These are phyloP conservation scores for Laticauda colubrina DNA, from an alignment of 2,113 vertebrate species.

Conservation along the genomic window DNA sequence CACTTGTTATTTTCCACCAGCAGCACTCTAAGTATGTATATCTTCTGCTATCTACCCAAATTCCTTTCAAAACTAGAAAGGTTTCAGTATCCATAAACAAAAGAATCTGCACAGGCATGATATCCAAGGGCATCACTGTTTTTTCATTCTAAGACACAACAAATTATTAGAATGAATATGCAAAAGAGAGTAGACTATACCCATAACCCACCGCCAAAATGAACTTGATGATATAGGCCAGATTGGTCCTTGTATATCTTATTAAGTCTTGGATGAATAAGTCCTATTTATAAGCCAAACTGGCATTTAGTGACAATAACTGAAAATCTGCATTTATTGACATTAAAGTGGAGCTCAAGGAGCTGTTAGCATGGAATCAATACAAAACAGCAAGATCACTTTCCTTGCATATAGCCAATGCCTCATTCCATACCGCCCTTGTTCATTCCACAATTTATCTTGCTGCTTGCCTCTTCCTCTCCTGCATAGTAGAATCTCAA, in stretches of 20 bases:
- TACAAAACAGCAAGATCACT: not conserved
- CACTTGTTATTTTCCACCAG: not conserved
- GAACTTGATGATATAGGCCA: not conserved
- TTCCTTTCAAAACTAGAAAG: not conserved
- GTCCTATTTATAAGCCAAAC: not conserved
- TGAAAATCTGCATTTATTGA: not conserved
- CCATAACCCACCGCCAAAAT: not conserved
- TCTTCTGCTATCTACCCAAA: not conserved
- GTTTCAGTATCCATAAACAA: not conserved
- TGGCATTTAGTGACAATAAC: not conserved
- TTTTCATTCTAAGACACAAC: not conserved
- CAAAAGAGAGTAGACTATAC: not conserved
- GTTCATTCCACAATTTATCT: not conserved
- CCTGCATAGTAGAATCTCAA: not conserved
- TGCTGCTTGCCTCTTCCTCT: not conserved
- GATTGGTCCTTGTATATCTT: not conserved
- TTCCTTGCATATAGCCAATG: not conserved
- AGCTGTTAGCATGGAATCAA: not conserved
- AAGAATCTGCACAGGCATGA: not conserved
- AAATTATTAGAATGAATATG: not conserved
- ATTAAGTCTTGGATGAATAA: not conserved
- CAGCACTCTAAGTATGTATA: not conserved
- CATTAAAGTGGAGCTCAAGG: not conserved
- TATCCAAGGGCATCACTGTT: not conserved
- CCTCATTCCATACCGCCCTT: not conserved